Conservation (phyloP, 2,888 invertebrate species). For the Drosophila diplacantha region DNA sequence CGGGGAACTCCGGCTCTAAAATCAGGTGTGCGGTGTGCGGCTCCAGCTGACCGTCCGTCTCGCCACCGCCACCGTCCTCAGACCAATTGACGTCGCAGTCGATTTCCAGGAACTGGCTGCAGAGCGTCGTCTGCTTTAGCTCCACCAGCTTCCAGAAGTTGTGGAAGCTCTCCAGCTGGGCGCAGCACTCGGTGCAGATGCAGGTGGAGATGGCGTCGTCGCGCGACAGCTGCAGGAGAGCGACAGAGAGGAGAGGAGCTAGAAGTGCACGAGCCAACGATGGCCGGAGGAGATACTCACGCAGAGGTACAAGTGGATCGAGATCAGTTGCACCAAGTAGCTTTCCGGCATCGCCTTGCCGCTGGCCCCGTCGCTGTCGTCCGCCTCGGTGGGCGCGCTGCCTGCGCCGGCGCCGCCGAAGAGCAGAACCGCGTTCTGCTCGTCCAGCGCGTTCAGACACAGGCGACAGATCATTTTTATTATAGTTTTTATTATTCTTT, state of each 20-base stretch:
- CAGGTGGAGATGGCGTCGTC: slow-evolving; percentile 64
- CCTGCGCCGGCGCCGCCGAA: slow-evolving; percentile 40
- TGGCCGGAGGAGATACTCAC: slow-evolving; percentile 46
- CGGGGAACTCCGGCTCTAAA: slow-evolving; percentile 27
- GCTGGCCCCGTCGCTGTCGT: slow-evolving; percentile 25
- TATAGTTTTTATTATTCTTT: slow-evolving; percentile 42
- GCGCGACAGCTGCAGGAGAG: slow-evolving; percentile 48
- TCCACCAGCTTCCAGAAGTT: slow-evolving; percentile 64
- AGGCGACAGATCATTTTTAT: slow-evolving; percentile 65
- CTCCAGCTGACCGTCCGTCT: slow-evolving; percentile 39
- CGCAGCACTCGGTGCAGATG: slow-evolving; percentile 59
- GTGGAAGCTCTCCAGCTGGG: slow-evolving; percentile 61
- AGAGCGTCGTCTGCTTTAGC: slow-evolving; percentile 60
- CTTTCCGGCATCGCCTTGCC: slow-evolving; percentile 56
- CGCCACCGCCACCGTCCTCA: slow-evolving; percentile 48
- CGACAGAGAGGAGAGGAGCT: background rate
- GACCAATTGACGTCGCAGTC: slow-evolving; percentile 64
- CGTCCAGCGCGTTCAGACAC: slow-evolving; percentile 60
- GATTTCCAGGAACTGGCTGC: slow-evolving; percentile 59
- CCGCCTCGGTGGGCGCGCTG: slow-evolving; percentile 20
- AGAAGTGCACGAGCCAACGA: background rate
- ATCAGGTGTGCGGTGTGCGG: slow-evolving; percentile 16
- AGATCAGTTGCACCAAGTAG: slow-evolving; percentile 67
- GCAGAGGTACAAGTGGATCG: slow-evolving; percentile 68
- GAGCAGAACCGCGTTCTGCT: slow-evolving; percentile 58